Conservation (phyloP, 2,113 vertebrate genomes). For the Corydoras maculifer region DNA sequence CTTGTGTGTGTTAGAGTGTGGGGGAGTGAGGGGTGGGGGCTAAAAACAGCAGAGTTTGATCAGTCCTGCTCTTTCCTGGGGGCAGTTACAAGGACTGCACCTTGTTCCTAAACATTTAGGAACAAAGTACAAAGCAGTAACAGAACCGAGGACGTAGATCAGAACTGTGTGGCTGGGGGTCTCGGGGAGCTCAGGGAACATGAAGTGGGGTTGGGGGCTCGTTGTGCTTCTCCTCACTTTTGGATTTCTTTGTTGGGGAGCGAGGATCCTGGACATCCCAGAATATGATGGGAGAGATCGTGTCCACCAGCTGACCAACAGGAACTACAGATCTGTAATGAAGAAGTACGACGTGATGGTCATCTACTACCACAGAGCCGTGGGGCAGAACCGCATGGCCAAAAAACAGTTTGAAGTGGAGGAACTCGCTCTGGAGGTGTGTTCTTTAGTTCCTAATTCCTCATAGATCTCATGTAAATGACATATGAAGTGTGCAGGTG, state of each 20-base stretch:
- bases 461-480: conserved; percentile 2
- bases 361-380: conserved; percentile 79
- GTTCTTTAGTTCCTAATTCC: conserved; percentile 31
- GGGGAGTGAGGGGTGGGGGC: conserved; percentile 7
- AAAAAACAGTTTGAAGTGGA: conserved; percentile 81
- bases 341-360: conserved; percentile 86
- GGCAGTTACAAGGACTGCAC: conserved; percentile 50
- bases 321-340: conserved; percentile 84
- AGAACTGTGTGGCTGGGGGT: background rate
- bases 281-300: conserved; percentile 83
- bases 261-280: conserved; percentile 78
- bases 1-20: conserved; percentile 45
- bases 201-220: conserved; percentile 69
- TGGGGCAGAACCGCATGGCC: conserved; percentile 70
- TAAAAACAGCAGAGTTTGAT: conserved; percentile 50
- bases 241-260: conserved; percentile 57
- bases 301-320: conserved; percentile 70
- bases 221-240: conserved; percentile 57
- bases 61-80: conserved; percentile 58
- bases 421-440: conserved; percentile 83
- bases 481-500: conserved; percentile 10
- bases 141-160: conserved; percentile 5
- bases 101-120: conserved; percentile 54
- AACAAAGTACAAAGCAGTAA: conserved; percentile 36
- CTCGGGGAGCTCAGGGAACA: conserved; percentile 39